A percentile compares a stretch with the other conserved stretches of the same genome.
Conservation (phyloP, 2,113 vertebrate genomes). For the Rousettus leschenaultii region DNA sequence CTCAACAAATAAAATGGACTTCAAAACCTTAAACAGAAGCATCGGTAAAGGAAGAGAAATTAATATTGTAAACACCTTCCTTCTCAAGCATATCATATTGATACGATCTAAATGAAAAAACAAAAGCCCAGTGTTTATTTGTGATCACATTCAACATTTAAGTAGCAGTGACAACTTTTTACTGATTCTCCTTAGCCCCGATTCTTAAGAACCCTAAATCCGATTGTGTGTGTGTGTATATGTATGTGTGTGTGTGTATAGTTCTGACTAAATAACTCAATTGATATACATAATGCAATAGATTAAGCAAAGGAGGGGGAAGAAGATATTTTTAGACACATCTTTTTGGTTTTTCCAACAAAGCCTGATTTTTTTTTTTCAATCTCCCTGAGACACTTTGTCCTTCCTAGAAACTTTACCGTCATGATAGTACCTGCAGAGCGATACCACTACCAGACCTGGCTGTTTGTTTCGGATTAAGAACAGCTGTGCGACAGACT, state of each 20-base stretch:
- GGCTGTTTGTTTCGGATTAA: conserved; percentile 87
- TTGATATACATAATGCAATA: background rate
- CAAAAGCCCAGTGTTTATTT: background rate
- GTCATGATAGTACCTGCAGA: conserved; percentile 82
- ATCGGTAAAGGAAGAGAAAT: background rate
- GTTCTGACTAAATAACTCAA: conserved; percentile 26
- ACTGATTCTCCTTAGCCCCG: background rate
- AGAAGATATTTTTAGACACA: background rate
- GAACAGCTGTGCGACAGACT: conserved; percentile 88
- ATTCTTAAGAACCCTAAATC: conserved; percentile 26
- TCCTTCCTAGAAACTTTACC: conserved; percentile 69
- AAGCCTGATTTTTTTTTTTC: background rate
- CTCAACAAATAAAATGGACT: background rate
- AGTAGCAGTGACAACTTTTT: background rate
- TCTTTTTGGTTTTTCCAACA: conserved; percentile 49
- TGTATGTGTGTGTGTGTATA: background rate
- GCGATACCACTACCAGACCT: conserved; percentile 83
- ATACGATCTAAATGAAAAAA: background rate
- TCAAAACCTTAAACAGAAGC: background rate
- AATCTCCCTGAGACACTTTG: conserved; percentile 44
- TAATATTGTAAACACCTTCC: background rate
- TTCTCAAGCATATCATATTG: background rate
- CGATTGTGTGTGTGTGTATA: accelerated
- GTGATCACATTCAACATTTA: background rate
- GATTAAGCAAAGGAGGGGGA: background rate